Base-by-base conservation (phyloP, 2,797 vertebrate species). In the Urosaurus nigricauda region DNA sequence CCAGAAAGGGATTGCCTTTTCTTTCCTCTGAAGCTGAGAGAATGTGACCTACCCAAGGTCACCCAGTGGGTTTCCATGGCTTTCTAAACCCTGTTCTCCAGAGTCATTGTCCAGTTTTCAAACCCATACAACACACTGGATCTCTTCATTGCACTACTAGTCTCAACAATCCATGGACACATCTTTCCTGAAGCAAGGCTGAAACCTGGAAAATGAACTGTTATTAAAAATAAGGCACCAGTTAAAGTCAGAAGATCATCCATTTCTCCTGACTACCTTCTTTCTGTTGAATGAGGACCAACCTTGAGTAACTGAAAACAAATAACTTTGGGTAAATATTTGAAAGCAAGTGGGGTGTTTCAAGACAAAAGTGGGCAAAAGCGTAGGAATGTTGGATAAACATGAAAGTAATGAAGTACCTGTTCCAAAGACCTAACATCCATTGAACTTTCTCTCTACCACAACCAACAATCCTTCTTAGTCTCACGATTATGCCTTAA, bases 321-420 rank as follows among this genome's bases (percentile, higher is more conserved):
- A 92, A 85, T 0, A 21, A 35, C n/a, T 70, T 26, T 24, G 32
- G 21, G 3, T 26, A 51, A 0, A 60, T 79, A 37, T 47, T 91
- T 82, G 71, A 86, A 92, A 86, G n/a, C 82, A 7, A 58, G 82
- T 93, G 80, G 60, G 79, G 71, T 83, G 89, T 16, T 87, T 87
- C n/a, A 86, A 94, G 92, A 60, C 17, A 88, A 17, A 71, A 71
- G 8, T 70, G 7, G 32, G 32, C 16, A 9, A 51, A 51, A 51
- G 47, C 4, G 12, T 47, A n/a, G 5, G 40, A 70, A 70, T 68
- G 19, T 29, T 19, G 29, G 17, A 35, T 35, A 2, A 1, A 32
- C 24, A 2, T 11, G 70, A 75, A 75, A 56, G 35, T 43, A 56
- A 60, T 85, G 32, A 19, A 8, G 12, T 26, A 16, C 24, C 5